Base-by-base conservation (phyloP, 2,113 vertebrate genomes). In the Antennarius striatus region DNA sequence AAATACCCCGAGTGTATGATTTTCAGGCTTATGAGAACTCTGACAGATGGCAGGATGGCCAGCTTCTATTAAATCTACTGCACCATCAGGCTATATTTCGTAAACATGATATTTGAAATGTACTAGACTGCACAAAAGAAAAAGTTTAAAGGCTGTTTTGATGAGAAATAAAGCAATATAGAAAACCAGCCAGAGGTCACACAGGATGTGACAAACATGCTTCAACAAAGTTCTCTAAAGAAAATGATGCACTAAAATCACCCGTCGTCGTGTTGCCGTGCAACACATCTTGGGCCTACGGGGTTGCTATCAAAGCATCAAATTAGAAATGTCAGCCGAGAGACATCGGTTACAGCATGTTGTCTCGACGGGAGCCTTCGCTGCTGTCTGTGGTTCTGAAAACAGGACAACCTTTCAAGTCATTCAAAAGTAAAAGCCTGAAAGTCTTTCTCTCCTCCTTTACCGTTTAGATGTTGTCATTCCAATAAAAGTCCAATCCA, bases 271-370 rank as follows among this genome's bases (percentile, higher is more conserved):
- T 16, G 63, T 9, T 14, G 17, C 52, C 22, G 22, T n/a, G 43
- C 54, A 0, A 12, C 4, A 36, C 32, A 36, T 5, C 32, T 4
- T 7, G 7, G 32, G 8, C 61, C 43, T 9, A 9, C 52, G 10
- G 53, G 13, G 54, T 58, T 50, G 1, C 63, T 56, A 64, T 6
- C 40, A 30, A 55, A 69, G 63, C 63, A 49, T 64, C 68, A 75
- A 75, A 68, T 68, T 63, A 71, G 63, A 75, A 64, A 64, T 46
- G 68, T 61, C 75, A 54, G 28, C 58, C n/a, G 40, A 50, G 63
- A 71, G 46, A n/a, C 49, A 56, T 68, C 55, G 49, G 22, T 62
- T 75, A 53, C 14, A 15, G 29, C 17, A 45, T 51, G 15, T 22
- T 16, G 54, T 11, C 51, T 11, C 51, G 5, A 2, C n/a, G 16